Evolutionary conservation across 1,140 invertebrate species (phyloP).

Genomic region (Fopius arisanus): DNA sequence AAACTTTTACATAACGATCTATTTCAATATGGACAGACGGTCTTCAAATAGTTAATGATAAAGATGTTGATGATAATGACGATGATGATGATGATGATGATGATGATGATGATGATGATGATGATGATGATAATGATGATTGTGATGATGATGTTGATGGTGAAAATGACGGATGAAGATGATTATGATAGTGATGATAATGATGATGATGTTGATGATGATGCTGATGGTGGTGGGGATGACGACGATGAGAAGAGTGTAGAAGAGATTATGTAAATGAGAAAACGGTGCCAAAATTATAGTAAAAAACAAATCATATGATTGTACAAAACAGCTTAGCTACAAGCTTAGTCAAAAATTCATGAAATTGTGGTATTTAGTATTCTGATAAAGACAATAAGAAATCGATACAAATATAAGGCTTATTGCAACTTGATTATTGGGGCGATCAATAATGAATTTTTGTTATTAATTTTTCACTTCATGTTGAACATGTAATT

Average conservation of each 20-base stretch:
- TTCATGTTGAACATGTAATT: neutral
- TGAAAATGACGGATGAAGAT: no score
- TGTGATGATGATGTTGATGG: no score
- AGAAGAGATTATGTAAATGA: neutral
- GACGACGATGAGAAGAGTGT: neutral
- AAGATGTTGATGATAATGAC: no score
- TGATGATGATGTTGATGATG: no score
- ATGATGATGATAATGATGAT: no score
- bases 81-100: no score
- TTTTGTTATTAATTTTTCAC: neutral
- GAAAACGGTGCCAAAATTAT: constrained; percentile 9
- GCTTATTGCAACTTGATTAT: neutral
- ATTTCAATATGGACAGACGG: no score
- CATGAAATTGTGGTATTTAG: neutral
- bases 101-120: no score
- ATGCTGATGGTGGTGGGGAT: neutral
- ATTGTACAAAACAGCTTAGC: constrained; percentile 5
- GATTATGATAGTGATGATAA: no score
- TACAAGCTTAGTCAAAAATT: neutral
- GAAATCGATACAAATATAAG: neutral
- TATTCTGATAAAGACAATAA: constrained; percentile 2
- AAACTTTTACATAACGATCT: no score
- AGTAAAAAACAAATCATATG: neutral
- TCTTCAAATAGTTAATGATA: no score
- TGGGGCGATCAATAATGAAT: neutral